Evolutionary conservation across 2,888 invertebrate genomes (phyloP), one percentile per base, ranked within the genome.

Genomic region (Machimus atricapillus): DNA sequence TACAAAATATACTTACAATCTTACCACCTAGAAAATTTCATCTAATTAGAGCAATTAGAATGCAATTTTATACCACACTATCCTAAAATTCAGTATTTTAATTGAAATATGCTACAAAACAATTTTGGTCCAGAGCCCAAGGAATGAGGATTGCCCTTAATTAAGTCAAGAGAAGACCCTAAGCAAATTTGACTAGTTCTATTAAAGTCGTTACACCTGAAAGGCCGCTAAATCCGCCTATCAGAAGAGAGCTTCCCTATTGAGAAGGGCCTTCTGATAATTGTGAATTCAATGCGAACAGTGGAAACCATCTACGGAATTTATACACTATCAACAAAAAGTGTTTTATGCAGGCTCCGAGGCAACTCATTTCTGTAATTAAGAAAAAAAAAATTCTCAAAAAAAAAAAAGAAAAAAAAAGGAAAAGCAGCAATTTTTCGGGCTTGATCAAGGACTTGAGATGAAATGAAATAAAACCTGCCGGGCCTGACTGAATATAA

Each of bases 291-390:
- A 76, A 76, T 76, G 76, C 76, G 40, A 76, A 76, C 37, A 76
- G 40, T 34, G 34, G 40, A 76, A 76, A 40, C 37, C 34, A 40
- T 76, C 40, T 76, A 37, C 40, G 37, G 76, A 37, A 76, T 76
- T 76, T 76, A 76, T 76, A 40, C 40, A 76, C 37, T 40, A 40
- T 34, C 79, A 79, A 79, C 79, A 79, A 79, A 40, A 79, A 31
- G 43, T 66, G 66, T 52, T 81, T 81, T 81, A 52, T 81, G 46
- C 56, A 81, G 27, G 23, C 81, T 81, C 23, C 40, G 40, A 46
- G n/a, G 52, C 43, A 52, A 52, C 34, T 81, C 81, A 81, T 81
- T 81, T 56, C 81, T 81, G 56, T 81, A 81, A 81, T 81, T 81
- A 81, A 81, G 40, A 81, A 56, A 81, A 56, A 81, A 56, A 31